Conservation (phyloP, 1,140 invertebrate genomes). For the Ceratina australensis region DNA sequence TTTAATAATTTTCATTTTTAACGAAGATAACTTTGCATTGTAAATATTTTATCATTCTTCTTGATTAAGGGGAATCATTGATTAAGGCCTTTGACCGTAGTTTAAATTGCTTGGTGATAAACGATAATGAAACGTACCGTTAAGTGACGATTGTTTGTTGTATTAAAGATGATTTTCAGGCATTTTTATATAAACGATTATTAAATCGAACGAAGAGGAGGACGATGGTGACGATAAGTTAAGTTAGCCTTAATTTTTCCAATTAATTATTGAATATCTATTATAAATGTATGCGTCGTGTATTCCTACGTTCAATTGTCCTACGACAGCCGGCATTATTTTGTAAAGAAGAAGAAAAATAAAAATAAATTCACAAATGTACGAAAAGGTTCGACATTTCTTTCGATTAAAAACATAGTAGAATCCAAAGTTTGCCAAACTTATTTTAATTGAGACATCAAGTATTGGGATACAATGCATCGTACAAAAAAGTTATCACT, state of each 20-base stretch:
- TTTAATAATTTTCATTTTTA: too few relatives aligned
- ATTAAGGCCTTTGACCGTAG: neutral
- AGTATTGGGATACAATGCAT: neutral
- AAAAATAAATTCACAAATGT: slow-evolving; percentile 69
- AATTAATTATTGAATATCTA: slow-evolving; percentile 37
- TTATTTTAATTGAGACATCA: neutral
- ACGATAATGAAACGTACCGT: too few relatives aligned
- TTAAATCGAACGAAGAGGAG: slow-evolving; percentile 29
- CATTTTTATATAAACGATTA: slow-evolving; percentile 8
- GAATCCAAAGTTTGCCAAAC: too few relatives aligned
- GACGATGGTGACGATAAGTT: slow-evolving; percentile 30
- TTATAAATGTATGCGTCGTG: slow-evolving; percentile 53
- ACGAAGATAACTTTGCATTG: too few relatives aligned
- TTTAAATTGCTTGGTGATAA: neutral
- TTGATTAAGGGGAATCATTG: neutral
- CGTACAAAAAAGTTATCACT: neutral
- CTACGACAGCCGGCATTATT: slow-evolving; percentile 67
- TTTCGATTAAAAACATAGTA: neutral
- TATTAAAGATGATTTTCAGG: slow-evolving; percentile 3
- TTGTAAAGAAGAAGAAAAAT: slow-evolving; percentile 75
- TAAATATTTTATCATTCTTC: too few relatives aligned
- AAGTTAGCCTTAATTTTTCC: slow-evolving; percentile 48
- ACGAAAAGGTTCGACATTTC: neutral
- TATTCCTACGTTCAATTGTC: slow-evolving; percentile 69
- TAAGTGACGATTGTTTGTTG: neutral